phyloP scores from a whole-genome alignment of 2,888 invertebrate genomes.

The Odontomyia ornata region DNA sequence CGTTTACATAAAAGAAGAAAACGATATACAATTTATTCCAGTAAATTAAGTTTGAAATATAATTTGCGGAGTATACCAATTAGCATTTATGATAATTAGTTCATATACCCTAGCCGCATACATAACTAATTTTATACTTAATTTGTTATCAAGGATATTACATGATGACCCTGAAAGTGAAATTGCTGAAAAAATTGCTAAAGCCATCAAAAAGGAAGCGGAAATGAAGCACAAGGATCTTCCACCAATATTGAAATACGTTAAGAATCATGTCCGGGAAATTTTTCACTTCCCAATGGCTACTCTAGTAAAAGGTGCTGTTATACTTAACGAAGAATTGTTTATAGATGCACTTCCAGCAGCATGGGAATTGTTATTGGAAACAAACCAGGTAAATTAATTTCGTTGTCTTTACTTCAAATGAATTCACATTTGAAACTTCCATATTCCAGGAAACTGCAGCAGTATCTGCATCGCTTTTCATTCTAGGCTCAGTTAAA shows the following conservation, averaged over 20 bases:
- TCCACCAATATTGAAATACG: slow-evolving; percentile 79
- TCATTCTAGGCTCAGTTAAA: slow-evolving; percentile 92
- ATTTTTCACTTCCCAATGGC: slow-evolving; percentile 91
- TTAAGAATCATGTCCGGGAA: slow-evolving; percentile 82
- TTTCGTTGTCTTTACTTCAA: neutral
- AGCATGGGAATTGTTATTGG: slow-evolving; percentile 94
- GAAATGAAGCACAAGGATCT: slow-evolving; percentile 69
- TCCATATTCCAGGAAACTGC: slow-evolving; percentile 73
- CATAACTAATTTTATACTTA: too few relatives aligned
- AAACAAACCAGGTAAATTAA: slow-evolving; percentile 71
- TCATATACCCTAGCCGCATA: too few relatives aligned
- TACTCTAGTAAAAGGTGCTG: slow-evolving; percentile 87
- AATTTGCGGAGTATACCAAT: too few relatives aligned
- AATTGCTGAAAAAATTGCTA: slow-evolving; percentile 60
- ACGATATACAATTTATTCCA: too few relatives aligned
- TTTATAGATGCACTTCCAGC: slow-evolving; percentile 89
- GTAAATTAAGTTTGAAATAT: too few relatives aligned
- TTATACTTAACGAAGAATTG: slow-evolving; percentile 86
- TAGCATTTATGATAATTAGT: too few relatives aligned
- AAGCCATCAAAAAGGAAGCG: slow-evolving; percentile 61
- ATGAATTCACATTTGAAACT: too few relatives aligned
- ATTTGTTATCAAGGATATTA: slow-evolving; percentile 46
- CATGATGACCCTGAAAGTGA: slow-evolving; percentile 62
- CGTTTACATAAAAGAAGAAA: too few relatives aligned
- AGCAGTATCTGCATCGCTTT: slow-evolving; percentile 85